These are phyloP conservation scores for Sebastes elongatus DNA, from an alignment of 2,797 vertebrate genomes.

Conservation along the genomic window DNA sequence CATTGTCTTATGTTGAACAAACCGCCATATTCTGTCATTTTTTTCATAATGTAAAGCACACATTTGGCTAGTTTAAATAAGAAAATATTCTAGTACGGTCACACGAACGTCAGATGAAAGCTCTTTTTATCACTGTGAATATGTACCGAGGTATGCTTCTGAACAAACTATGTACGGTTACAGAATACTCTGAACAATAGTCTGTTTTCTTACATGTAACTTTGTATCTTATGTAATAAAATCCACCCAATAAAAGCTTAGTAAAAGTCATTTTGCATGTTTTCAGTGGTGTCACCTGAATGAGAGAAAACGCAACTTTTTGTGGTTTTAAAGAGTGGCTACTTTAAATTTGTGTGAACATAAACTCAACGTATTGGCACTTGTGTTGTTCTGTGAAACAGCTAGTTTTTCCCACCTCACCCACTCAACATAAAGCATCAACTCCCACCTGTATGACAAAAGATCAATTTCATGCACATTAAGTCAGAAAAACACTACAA, in stretches of 20 bases:
- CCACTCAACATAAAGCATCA: slow-evolving; percentile 41
- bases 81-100: not conserved
- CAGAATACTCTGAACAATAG: not conserved
- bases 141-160: not conserved
- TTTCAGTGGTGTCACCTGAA: slow-evolving; percentile 8
- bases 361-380: slow-evolving; percentile 19
- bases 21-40: not conserved
- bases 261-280: not conserved
- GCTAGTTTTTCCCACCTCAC: slow-evolving; percentile 49
- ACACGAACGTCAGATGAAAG: too few species aligned
- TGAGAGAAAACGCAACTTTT: not conserved
- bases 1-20: not conserved
- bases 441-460: slow-evolving; percentile 33
- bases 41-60: not conserved
- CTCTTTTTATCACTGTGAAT: too few species aligned
- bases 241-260: slow-evolving; percentile 34
- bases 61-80: not conserved
- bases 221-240: slow-evolving; percentile 22
- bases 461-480: slow-evolving; percentile 33
- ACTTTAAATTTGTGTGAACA: slow-evolving; percentile 26
- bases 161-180: not conserved
- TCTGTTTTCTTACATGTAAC: not conserved
- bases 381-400: slow-evolving; percentile 31
- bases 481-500: slow-evolving; percentile 46
- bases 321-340: not conserved